These are phyloP conservation scores for Seira sanloemensis DNA, from an alignment of 2,888 invertebrate genomes.

Conservation along the genomic window DNA sequence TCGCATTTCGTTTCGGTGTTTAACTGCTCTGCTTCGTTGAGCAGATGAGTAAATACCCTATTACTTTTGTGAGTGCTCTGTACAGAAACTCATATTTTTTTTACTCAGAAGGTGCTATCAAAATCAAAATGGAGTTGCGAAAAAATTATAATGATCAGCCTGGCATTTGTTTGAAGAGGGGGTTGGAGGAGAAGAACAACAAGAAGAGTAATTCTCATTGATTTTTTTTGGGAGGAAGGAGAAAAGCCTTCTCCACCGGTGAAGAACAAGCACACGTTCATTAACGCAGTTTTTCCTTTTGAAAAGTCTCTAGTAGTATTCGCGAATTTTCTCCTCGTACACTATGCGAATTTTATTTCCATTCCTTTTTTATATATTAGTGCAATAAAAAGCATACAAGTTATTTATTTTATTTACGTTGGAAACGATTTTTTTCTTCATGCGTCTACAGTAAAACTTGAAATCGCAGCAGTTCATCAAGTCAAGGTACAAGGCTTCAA, in stretches of 20 bases:
- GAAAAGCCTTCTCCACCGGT: background rate
- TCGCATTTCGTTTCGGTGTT: constrained; percentile 16
- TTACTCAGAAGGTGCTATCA: background rate
- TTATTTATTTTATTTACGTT: background rate
- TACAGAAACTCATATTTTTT: background rate
- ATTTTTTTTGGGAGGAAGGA: background rate
- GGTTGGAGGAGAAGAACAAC: too few relatives aligned
- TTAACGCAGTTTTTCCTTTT: constrained; percentile 13
- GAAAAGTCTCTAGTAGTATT: too few relatives aligned
- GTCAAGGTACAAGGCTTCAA: constrained; percentile 10
- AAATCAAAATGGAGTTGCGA: background rate
- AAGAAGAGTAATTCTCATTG: background rate
- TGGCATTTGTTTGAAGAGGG: too few relatives aligned
- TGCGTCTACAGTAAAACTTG: too few relatives aligned
- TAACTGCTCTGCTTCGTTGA: constrained; percentile 7
- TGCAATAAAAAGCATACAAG: too few relatives aligned
- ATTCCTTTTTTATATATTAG: too few relatives aligned
- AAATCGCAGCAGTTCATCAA: constrained; percentile 1
- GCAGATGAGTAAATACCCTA: background rate
- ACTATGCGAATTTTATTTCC: too few relatives aligned
- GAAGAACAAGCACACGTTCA: constrained; percentile 1
- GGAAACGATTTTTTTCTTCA: background rate
- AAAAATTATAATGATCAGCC: background rate
- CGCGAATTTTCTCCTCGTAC: too few relatives aligned
- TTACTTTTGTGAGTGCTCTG: background rate